Conservation (phyloP, 1,140 invertebrate genomes). For the Nebria ingens region DNA sequence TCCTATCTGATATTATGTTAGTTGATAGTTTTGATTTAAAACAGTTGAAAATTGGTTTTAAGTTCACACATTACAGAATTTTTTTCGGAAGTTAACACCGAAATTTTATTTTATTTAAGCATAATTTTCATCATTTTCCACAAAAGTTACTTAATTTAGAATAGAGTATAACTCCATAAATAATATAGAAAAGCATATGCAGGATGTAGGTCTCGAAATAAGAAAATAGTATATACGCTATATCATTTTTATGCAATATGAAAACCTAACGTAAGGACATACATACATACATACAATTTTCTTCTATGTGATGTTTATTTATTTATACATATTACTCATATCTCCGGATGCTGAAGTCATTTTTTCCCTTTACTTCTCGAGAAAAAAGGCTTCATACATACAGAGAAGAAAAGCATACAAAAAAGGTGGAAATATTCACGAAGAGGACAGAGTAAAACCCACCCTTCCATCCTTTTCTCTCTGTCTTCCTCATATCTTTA, state of each 20-base stretch:
- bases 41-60: too few species aligned
- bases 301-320: neutral
- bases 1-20: too few species aligned
- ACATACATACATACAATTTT: neutral
- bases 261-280: neutral
- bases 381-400: neutral
- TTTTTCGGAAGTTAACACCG: too few species aligned
- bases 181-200: neutral
- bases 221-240: neutral
- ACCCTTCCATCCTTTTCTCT: too few species aligned
- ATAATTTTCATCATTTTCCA: too few species aligned
- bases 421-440: neutral
- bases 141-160: too few species aligned
- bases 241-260: neutral
- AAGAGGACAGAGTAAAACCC: neutral
- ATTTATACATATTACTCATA: slow-evolving; percentile 6
- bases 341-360: neutral
- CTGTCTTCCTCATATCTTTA: neutral
- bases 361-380: neutral
- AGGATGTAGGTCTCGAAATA: neutral
- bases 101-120: too few species aligned
- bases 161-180: neutral
- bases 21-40: too few species aligned
- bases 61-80: too few species aligned
- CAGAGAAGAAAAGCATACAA: neutral